These are phyloP conservation scores for Fringilla coelebs DNA, from an alignment of 2,797 vertebrate genomes.

Conservation along the genomic window DNA sequence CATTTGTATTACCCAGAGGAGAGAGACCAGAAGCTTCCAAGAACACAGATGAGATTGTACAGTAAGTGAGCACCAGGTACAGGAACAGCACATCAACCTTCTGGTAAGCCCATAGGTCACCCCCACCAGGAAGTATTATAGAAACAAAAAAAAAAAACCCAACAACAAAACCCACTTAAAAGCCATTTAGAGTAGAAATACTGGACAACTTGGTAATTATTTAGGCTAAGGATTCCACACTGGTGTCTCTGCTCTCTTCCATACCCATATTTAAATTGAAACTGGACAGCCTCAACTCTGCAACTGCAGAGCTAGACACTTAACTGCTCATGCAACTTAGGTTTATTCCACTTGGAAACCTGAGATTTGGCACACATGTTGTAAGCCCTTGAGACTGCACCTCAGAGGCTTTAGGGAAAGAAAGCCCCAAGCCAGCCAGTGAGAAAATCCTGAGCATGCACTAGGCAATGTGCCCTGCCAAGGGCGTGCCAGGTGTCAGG, in stretches of 20 bases:
- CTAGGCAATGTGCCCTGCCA: background rate
- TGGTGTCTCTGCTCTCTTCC: background rate
- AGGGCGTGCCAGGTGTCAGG: background rate
- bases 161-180: background rate
- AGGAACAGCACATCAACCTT: background rate
- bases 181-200: background rate
- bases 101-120: background rate
- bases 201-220: background rate
- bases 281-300: background rate
- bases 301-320: background rate
- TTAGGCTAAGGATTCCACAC: background rate
- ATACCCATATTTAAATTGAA: background rate
- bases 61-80: background rate
- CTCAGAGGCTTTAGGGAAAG: background rate
- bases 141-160: background rate
- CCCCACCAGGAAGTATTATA: background rate
- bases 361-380: background rate
- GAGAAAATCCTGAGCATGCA: background rate
- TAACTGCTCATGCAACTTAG: background rate
- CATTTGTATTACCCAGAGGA: background rate
- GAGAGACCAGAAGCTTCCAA: background rate
- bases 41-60: background rate
- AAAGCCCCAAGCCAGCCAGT: background rate
- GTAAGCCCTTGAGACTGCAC: background rate
- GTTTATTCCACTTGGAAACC: background rate